Base-by-base conservation (phyloP, 2,113 vertebrate species). In the Solea solea region DNA sequence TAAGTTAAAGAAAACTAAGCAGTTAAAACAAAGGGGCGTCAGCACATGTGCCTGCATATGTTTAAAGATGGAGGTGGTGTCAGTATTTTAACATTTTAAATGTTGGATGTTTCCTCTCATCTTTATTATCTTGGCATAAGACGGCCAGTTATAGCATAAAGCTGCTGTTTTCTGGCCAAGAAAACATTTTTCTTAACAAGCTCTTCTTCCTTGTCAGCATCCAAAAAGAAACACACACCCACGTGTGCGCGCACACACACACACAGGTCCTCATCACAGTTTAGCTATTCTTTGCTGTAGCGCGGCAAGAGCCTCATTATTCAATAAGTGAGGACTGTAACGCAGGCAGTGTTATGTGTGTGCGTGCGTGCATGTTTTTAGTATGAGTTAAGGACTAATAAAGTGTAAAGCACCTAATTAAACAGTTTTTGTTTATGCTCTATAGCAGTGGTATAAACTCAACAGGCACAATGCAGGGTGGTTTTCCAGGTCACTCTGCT, bases 401-500 rank as follows among this genome's bases (percentile, higher is more conserved):
- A 91, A 93, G 82, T 81, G 84, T 80, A 86, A 83, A 86, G 90
- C 85, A 84, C 66, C 90, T 93, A 93, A 93, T 94, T 93, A 93
- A 93, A 89, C 83, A 91, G 87, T 87, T 80, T 92, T 92, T 93
- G 88, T 94, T 91, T 93, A 90, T 79, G 60, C 74, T 85, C 83
- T 86, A 85, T 87, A 86, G 80, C 78, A 69, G 82, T 79, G 45
- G 76, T 87, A 85, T 89, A 90, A 89, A 90, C 77, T 89, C 76
- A 86, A 82, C 71, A 49, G 76, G 81, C 71, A 89, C 78, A 87
- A 78, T 85, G 57, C 68, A 74, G 81, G 67, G 77, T 86, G 70
- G 82, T 88, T 83, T 84, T 80, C 68, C 76, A 67, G 74, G 84
- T 82, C 76, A 72, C 81, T 69, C 50, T 75, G 84, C 72, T 72